Conservation (phyloP, 2,113 vertebrate genomes). For the Ranitomeya imitator region DNA sequence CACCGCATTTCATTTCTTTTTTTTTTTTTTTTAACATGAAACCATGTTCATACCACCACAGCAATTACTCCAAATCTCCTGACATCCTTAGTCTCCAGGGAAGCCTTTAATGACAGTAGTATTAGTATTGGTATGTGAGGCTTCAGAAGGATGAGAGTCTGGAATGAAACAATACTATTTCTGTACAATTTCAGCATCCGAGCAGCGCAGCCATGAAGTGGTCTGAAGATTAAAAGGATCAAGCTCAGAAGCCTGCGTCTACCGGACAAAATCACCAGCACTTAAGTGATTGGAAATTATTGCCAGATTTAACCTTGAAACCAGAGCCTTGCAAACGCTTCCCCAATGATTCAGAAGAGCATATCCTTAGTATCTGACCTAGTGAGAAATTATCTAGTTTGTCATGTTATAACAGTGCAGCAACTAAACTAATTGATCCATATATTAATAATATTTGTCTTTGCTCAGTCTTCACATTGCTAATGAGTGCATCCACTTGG, state of each 20-base stretch:
- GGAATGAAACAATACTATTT: background rate
- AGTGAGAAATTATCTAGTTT: background rate
- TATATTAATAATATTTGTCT: too few relatives aligned
- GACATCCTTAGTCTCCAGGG: background rate
- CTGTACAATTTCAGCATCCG: background rate
- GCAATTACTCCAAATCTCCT: conserved; percentile 2
- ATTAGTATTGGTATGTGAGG: conserved; percentile 2
- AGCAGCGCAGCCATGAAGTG: conserved; percentile 4
- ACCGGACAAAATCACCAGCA: conserved; percentile 25
- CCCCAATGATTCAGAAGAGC: background rate
- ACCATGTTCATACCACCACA: background rate
- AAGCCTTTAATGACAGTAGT: conserved; percentile 15
- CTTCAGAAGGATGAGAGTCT: background rate
- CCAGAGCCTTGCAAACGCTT: background rate
- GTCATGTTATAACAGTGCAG: background rate
- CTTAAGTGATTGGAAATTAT: conserved; percentile 5
- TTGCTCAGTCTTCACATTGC: too few relatives aligned
- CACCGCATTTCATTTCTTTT: background rate
- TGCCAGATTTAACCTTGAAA: conserved; percentile 25
- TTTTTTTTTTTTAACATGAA: background rate
- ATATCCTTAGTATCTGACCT: background rate
- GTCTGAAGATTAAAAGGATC: conserved; percentile 33
- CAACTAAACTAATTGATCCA: too few relatives aligned
- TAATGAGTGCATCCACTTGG: too few relatives aligned
- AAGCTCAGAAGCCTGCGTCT: background rate